These are phyloP conservation scores for Periophthalmodon schlosseri DNA, from an alignment of 2,113 vertebrate species.

Conservation along the genomic window DNA sequence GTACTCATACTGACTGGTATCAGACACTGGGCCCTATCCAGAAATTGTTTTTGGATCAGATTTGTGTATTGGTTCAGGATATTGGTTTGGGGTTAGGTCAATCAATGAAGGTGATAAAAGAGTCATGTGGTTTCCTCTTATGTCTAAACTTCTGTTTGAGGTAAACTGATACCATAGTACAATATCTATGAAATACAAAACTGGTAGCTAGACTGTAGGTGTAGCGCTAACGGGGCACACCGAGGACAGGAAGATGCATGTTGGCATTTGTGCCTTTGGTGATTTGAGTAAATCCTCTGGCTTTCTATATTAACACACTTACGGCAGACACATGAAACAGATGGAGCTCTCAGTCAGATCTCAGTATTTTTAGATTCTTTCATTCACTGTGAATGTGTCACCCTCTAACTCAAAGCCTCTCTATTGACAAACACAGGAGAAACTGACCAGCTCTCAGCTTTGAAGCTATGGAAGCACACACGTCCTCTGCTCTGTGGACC, in stretches of 20 bases:
- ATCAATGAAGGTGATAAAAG: neutral
- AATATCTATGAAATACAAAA: neutral
- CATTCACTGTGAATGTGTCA: slow-evolving; percentile 14
- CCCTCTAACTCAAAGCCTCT: slow-evolving; percentile 16
- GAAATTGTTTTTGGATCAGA: no score
- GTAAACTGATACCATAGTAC: no score
- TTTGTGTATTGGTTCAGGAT: neutral
- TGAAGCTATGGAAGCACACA: slow-evolving; percentile 7
- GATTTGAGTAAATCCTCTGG: slow-evolving; percentile 49
- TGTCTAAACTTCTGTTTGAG: no score
- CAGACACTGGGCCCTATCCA: no score
- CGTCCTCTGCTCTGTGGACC: slow-evolving; percentile 30
- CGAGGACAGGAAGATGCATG: neutral
- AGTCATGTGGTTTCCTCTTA: no score
- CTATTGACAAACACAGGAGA: neutral
- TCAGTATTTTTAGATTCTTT: slow-evolving; percentile 40
- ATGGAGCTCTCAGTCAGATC: slow-evolving; percentile 62
- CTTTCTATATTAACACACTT: slow-evolving; percentile 54
- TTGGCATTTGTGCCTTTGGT: slow-evolving; percentile 35
- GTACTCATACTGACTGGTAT: no score
- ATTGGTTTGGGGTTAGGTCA: neutral
- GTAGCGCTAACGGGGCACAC: neutral
- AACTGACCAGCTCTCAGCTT: no score
- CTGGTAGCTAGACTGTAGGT: neutral
- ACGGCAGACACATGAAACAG: slow-evolving; percentile 53